These are phyloP conservation scores for Thera obeliscata DNA, from an alignment of 2,888 invertebrate species.

Conservation along the genomic window DNA sequence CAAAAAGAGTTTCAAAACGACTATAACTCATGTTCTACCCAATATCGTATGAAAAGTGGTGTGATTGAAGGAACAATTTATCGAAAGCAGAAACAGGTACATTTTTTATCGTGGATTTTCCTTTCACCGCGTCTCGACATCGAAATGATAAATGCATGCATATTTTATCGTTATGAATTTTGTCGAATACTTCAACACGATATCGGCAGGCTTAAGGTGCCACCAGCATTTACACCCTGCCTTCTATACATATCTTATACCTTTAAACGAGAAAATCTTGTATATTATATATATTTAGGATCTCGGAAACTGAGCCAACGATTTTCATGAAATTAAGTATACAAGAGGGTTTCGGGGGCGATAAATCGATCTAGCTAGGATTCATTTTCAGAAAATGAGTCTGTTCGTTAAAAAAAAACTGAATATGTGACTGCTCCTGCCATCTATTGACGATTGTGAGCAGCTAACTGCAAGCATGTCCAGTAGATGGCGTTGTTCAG, in stretches of 20 bases:
- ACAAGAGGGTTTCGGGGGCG: too few relatives aligned
- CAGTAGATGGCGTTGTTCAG: too few relatives aligned
- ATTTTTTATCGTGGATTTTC: constrained; percentile 3
- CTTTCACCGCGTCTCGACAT: constrained; percentile 1
- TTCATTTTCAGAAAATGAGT: too few relatives aligned
- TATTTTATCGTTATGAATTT: constrained; percentile 11
- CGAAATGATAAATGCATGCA: constrained; percentile 6
- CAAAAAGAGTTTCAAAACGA: neutral
- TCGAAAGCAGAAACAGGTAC: neutral
- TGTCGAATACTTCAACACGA: neutral
- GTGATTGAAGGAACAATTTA: neutral
- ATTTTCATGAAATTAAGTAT: too few relatives aligned
- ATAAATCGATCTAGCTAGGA: too few relatives aligned
- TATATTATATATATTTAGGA: too few relatives aligned
- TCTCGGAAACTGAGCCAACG: too few relatives aligned
- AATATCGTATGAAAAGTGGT: neutral
- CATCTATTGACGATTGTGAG: too few relatives aligned
- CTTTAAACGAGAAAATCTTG: too few relatives aligned
- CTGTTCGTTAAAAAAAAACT: too few relatives aligned
- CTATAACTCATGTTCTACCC: neutral
- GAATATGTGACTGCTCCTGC: too few relatives aligned
- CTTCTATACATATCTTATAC: neutral
- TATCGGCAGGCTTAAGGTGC: neutral
- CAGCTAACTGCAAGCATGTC: too few relatives aligned
- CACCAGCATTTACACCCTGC: neutral